Evolutionary conservation across 1,140 invertebrate genomes (phyloP).

Genomic region (Bombus ignitus): DNA sequence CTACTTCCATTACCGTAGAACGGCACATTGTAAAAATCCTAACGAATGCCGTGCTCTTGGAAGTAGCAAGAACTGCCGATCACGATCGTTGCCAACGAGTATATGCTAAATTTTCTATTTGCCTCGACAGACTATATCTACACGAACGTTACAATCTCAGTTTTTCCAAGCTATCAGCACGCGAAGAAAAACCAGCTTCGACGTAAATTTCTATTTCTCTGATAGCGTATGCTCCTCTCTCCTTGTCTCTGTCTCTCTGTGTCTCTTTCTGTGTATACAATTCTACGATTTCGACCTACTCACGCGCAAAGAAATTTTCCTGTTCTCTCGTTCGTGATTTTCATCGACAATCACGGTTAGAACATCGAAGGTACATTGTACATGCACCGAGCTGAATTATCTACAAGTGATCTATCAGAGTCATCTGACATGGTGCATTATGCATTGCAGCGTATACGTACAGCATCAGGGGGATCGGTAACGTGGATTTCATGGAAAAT

Average conservation of each 20-base stretch:
- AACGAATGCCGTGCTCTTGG: not conserved
- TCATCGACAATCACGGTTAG: not conserved
- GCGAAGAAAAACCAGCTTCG: not conserved
- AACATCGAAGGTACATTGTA: no score
- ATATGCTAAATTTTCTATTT: not conserved
- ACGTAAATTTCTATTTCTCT: not conserved
- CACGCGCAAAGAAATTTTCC: not conserved
- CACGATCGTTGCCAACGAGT: not conserved
- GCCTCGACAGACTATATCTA: not conserved
- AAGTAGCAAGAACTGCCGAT: not conserved
- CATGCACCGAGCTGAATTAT: not conserved
- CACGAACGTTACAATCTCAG: not conserved
- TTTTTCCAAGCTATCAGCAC: not conserved
- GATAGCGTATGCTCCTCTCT: not conserved
- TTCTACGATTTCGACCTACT: not conserved
- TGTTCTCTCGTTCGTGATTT: not conserved
- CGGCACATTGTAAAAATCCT: not conserved
- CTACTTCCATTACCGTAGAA: not conserved
- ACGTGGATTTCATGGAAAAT: slow-evolving; percentile 58
- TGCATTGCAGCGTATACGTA: slow-evolving; percentile 1
- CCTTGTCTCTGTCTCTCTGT: accelerated
- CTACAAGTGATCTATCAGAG: not conserved
- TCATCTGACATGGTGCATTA: slow-evolving; percentile 35
- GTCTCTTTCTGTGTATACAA: not conserved
- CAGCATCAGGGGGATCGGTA: slow-evolving; percentile 24